These are phyloP conservation scores for Paramuricea clavata DNA, from an alignment of 92 coral and sea anemone species.

Conservation along the genomic window DNA sequence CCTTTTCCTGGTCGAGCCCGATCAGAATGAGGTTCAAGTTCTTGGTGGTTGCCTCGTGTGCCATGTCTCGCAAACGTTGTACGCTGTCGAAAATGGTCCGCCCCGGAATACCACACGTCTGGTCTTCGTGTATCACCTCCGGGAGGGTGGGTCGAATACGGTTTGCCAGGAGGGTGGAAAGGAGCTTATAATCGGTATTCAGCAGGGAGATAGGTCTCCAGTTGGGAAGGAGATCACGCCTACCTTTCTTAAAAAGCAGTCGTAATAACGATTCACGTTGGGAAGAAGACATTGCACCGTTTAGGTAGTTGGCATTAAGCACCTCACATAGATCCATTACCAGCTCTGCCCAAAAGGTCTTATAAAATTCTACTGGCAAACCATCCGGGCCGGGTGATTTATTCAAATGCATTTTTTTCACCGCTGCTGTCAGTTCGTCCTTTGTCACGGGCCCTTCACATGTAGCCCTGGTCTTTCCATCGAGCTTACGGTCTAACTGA, in stretches of 20 bases:
- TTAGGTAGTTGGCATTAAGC: background rate
- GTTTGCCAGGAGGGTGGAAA: constrained; percentile 22
- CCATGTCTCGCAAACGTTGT: constrained; percentile 9
- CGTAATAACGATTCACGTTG: background rate
- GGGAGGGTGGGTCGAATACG: constrained; percentile 33
- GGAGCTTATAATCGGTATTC: constrained; percentile 21
- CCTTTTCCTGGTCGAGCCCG: constrained; percentile 21
- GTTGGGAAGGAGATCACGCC: background rate
- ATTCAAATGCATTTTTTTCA: background rate
- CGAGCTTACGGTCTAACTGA: background rate
- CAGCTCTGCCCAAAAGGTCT: background rate
- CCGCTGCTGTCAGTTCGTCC: background rate
- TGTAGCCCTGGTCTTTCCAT: too few species aligned
- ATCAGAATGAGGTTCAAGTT: background rate
- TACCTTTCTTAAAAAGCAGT: background rate
- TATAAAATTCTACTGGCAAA: background rate
- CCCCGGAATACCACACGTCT: constrained; percentile 43
- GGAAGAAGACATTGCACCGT: background rate
- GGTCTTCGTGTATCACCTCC: background rate
- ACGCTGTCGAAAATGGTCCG: constrained; percentile 38
- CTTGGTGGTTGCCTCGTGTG: background rate
- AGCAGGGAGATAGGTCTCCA: constrained; percentile 7
- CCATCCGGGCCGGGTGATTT: constrained; percentile 34
- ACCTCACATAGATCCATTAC: background rate
- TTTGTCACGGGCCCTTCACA: constrained; percentile 7